These are phyloP conservation scores for Gymnarchus niloticus DNA, from an alignment of 2,113 vertebrate genomes.

Conservation along the genomic window DNA sequence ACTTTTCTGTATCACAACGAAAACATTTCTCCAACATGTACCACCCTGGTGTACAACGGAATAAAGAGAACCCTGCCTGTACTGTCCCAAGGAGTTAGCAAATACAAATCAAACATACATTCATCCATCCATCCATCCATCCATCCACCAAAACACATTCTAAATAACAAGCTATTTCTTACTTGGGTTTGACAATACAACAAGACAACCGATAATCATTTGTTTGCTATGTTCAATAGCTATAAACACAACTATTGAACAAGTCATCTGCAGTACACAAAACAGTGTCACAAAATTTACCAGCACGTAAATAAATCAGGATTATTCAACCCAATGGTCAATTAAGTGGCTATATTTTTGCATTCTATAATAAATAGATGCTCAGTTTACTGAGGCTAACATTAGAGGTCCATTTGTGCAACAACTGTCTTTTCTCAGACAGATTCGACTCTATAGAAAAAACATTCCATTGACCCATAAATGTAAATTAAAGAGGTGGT, in stretches of 20 bases:
- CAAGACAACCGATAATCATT: neutral
- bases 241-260: neutral
- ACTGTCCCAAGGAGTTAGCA: neutral
- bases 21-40: neutral
- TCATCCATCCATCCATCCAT: conserved; percentile 12
- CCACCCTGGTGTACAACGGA: neutral
- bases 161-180: neutral
- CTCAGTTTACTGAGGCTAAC: neutral
- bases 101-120: neutral
- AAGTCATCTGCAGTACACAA: neutral
- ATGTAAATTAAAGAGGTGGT: neutral
- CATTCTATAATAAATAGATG: conserved; percentile 10
- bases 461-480: neutral
- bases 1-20: neutral
- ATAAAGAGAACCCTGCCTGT: neutral
- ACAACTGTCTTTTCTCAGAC: neutral
- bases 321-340: neutral
- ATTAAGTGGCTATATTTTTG: neutral
- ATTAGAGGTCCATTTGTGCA: neutral
- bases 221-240: neutral
- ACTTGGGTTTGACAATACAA: neutral
- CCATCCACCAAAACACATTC: conserved; percentile 15
- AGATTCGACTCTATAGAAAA: neutral
- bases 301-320: neutral
- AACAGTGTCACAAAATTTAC: neutral